Evolutionary conservation across 2,113 vertebrate species (phyloP).

Genomic region (Sus scrofa): DNA sequence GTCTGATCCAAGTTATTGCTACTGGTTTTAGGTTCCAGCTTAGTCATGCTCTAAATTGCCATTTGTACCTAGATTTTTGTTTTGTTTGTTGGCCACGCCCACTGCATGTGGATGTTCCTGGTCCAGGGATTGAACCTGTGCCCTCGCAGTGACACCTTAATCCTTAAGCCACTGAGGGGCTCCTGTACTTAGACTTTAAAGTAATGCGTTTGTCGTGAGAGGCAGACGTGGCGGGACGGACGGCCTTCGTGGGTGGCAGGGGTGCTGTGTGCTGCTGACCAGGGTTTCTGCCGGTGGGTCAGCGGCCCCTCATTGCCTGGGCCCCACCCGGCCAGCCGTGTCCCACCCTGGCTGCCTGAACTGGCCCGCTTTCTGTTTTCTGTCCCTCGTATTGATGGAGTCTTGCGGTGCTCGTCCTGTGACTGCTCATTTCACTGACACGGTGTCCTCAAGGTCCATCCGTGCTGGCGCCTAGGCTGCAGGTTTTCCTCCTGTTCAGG

Average conservation of each 20-base stretch:
- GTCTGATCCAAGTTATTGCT: too few species aligned
- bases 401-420: fast-evolving
- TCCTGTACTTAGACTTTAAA: neutral
- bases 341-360: neutral
- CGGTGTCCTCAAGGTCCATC: fast-evolving
- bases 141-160: too few species aligned
- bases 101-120: too few species aligned
- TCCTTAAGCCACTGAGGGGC: too few species aligned
- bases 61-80: neutral
- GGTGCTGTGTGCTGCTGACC: neutral
- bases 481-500: neutral
- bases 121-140: too few species aligned
- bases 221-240: too few species aligned
- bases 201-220: neutral
- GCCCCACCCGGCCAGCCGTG: too few species aligned
- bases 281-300: fast-evolving
- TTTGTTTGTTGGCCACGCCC: too few species aligned
- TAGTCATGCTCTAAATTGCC: neutral
- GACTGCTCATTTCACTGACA: neutral
- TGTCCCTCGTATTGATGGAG: fast-evolving
- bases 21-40: neutral
- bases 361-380: neutral
- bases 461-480: fast-evolving
- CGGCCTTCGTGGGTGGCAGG: too few species aligned
- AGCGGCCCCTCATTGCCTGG: fast-evolving